A percentile compares a stretch with the other conserved stretches of the same genome.
These are phyloP conservation scores for Drosophila anomelani DNA, from an alignment of 2,888 invertebrate genomes.

Conservation along the genomic window DNA sequence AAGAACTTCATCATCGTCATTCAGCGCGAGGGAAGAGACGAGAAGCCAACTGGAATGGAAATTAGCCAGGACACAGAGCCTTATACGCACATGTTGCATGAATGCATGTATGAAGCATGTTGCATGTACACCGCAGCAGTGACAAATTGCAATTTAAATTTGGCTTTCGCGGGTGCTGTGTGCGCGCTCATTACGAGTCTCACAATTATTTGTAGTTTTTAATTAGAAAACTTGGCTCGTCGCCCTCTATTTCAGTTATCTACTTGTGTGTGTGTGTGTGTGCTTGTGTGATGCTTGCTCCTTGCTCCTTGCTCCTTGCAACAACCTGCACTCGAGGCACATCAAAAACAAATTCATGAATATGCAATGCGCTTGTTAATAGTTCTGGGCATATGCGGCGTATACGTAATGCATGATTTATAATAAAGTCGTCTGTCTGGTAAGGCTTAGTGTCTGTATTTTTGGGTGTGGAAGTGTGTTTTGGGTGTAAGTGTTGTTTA, in stretches of 20 bases:
- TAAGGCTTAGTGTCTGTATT: not conserved
- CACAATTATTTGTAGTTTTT: conserved; percentile 75
- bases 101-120: conserved; percentile 1
- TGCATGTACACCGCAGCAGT: conserved; percentile 46
- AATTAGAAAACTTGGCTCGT: conserved; percentile 71
- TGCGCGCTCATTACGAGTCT: conserved; percentile 63
- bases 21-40: not conserved
- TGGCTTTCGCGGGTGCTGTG: conserved; percentile 64
- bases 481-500: not conserved
- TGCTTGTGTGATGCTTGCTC: not conserved
- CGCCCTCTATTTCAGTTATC: conserved; percentile 17
- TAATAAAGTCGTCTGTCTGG: conserved; percentile 11
- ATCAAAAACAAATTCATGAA: conserved; percentile 64
- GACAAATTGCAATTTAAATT: conserved; percentile 80
- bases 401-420: conserved; percentile 63
- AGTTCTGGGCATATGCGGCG: conserved; percentile 67
- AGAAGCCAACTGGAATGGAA: conserved; percentile 36
- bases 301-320: conserved; percentile 9
- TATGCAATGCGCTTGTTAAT: conserved; percentile 72
- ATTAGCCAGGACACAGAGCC: conserved; percentile 46
- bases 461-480: not conserved
- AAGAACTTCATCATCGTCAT: conserved; percentile 42
- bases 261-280: not conserved
- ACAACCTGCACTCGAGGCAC: conserved; percentile 40
- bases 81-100: conserved; percentile 21